Evolutionary conservation across 2,797 vertebrate species (phyloP), one percentile per base, ranked within the genome.

Genomic region (Bovichtus variegatus): DNA sequence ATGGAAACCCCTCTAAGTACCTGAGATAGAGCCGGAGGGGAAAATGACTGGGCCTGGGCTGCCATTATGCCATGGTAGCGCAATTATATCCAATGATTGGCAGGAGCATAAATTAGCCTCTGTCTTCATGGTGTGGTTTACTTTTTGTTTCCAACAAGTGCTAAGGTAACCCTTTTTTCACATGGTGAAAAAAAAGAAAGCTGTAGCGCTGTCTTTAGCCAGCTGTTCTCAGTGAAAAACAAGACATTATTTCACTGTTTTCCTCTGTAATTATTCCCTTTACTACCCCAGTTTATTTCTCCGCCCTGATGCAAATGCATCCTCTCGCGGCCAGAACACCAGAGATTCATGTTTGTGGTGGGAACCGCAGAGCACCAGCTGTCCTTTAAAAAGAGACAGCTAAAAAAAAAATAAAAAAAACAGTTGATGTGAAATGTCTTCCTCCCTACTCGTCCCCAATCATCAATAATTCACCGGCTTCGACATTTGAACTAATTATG

Each of bases 401-500:
- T 60, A 80, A 78, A 71, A 71, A 77, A 75, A 81, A 79, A 49
- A 62, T 36, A 73, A 38, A 51, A 44, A 5, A 66, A 34, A 82
- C 60, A 78, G 76, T 81, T 77, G 78, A 85, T 78, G 87, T 87
- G 87, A 93, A 87, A 92, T 84, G 78, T 91, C 88, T 87, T 90
- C 82, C 88, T 85, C 80, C 82, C 75, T 47, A 7, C 80, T 82
- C 72, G 75, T 87, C 91, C 83, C 80, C 58, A 31, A 71, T 91
- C 94, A 96, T 96, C 91, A 93, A 95, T 95, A 93, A 95, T 95
- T 94, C 92, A 96, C 88, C 53, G 65, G 62, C 82, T 84, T 91
- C 86, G 90, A 93, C 90, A 92, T 95, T 93, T 94, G 92, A 95
- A 92, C 93, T 95, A 95, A 95, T 95, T 95, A 94, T 85, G 89